These are phyloP conservation scores for Pteromalus puparum DNA, from an alignment of 1,140 invertebrate species.

Conservation along the genomic window DNA sequence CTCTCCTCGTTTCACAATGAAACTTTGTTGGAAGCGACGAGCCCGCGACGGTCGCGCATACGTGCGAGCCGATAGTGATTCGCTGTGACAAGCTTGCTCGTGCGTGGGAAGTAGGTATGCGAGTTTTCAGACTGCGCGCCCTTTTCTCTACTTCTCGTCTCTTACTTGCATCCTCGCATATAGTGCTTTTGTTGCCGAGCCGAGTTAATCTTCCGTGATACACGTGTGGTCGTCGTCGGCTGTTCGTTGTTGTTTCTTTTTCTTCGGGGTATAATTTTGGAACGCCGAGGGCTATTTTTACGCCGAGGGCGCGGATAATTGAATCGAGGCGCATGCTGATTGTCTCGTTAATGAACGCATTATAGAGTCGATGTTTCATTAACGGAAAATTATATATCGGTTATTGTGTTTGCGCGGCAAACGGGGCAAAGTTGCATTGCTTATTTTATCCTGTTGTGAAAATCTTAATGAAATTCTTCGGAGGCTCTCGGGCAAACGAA, in stretches of 20 bases:
- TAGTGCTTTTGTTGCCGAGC: not conserved
- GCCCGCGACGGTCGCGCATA: not conserved
- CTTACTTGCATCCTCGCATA: not conserved
- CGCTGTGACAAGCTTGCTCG: slow-evolving; percentile 11
- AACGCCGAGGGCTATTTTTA: not conserved
- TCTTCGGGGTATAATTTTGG: not conserved
- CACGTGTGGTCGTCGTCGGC: too few relatives aligned
- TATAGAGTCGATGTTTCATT: not conserved
- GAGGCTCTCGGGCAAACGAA: not conserved
- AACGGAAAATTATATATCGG: not conserved
- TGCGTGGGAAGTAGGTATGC: not conserved
- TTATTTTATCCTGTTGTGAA: not conserved
- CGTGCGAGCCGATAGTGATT: slow-evolving; percentile 5
- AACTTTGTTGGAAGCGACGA: slow-evolving; percentile 28
- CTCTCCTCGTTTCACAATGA: slow-evolving; percentile 31
- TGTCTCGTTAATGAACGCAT: too few relatives aligned
- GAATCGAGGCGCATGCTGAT: not conserved
- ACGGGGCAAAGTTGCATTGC: too few relatives aligned
- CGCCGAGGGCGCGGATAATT: not conserved
- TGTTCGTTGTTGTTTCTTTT: not conserved
- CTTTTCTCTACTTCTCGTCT: not conserved
- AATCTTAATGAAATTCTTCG: not conserved
- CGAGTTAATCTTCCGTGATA: not conserved
- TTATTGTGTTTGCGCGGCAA: not conserved
- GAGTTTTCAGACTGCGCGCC: not conserved